Evolutionary conservation across 2,888 invertebrate genomes (phyloP), one percentile per base, ranked within the genome.

Genomic region (Ophion costatus): DNA sequence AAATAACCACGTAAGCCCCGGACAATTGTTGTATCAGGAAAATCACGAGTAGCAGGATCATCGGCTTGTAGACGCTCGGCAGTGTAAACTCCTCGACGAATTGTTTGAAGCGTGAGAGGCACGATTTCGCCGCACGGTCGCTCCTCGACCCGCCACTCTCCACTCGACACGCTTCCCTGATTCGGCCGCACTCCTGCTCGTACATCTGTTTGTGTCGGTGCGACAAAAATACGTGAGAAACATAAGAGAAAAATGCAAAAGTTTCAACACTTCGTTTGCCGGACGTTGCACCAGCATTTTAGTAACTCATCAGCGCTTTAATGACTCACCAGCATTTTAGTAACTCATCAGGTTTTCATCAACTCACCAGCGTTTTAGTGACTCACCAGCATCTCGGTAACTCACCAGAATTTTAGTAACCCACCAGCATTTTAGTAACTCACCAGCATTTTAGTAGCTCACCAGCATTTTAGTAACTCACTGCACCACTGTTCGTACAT

Each of bases 21-120:
- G 95, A 94, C 0, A 95, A 88, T 91, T 96, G 96, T 91, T 96
- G 96, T 33, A 95, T 92, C 6, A 95, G 57, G 87, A 95, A 94
- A 33, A 95, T 86, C 2, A 94, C 59, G 0, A 94, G 83, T 1
- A 95, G 91, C 24, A 95, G 93, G 1, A 94, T 64, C 0, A 95
- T 88, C 0, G 96, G 96, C 86, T 95, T 95, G 88, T 94, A 94
- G 0, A 94, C 94, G n/a, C 89, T 90, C 0, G 95, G 94, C 29
- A 57, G 73, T 38, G 64, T 73, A 1, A 93, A 71, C 63, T 89
- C 87, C 3, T 83, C 66, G 29, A 70, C 79, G 73, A 90, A 90
- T 66, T 92, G 89, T 20, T 88, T 87, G 22, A 88, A 87, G 0
- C 81, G 77, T 1, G 69, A 24, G n/a, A 84, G 24, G 2, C 74